A percentile compares a stretch with the other conserved stretches of the same genome.
These are phyloP conservation scores for Polylopha cassiicola DNA, from an alignment of 2,888 invertebrate genomes.

Conservation along the genomic window DNA sequence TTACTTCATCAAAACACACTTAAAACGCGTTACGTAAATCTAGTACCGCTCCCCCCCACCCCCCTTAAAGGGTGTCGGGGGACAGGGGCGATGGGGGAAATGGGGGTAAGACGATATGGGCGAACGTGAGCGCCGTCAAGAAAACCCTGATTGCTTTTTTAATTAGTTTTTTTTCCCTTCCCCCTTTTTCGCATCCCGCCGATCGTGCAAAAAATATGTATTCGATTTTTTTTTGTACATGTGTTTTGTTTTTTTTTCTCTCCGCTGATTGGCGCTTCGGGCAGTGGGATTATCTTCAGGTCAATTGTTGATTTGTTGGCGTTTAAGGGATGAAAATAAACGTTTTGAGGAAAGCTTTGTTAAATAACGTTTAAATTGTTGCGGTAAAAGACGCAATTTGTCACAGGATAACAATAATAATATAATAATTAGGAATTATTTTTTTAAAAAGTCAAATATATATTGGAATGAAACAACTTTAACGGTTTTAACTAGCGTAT, in stretches of 20 bases:
- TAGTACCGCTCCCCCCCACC: constrained; percentile 64
- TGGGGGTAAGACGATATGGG: constrained; percentile 77
- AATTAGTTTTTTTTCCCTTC: constrained; percentile 75
- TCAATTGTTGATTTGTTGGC: too few species aligned
- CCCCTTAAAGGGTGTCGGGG: constrained; percentile 59
- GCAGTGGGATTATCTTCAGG: too few species aligned
- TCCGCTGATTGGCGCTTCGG: not conserved
- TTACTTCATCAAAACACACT: constrained; percentile 78
- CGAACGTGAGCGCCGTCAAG: constrained; percentile 78
- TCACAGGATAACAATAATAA: too few species aligned
- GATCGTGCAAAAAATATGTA: constrained; percentile 72
- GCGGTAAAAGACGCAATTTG: too few species aligned
- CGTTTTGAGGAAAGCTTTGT: too few species aligned
- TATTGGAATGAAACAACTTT: too few species aligned
- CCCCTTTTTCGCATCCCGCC: constrained; percentile 72
- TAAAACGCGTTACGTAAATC: constrained; percentile 78
- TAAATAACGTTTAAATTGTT: too few species aligned
- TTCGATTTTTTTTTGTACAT: constrained; percentile 38
- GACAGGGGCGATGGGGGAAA: constrained; percentile 42
- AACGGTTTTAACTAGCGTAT: too few species aligned
- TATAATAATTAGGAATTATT: too few species aligned
- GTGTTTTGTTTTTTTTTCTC: constrained; percentile 18
- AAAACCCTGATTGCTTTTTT: constrained; percentile 79
- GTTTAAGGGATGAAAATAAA: too few species aligned
- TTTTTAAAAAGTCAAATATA: too few species aligned